Evolutionary conservation across 2,888 invertebrate species (phyloP).

Genomic region (Phortica okadai): DNA sequence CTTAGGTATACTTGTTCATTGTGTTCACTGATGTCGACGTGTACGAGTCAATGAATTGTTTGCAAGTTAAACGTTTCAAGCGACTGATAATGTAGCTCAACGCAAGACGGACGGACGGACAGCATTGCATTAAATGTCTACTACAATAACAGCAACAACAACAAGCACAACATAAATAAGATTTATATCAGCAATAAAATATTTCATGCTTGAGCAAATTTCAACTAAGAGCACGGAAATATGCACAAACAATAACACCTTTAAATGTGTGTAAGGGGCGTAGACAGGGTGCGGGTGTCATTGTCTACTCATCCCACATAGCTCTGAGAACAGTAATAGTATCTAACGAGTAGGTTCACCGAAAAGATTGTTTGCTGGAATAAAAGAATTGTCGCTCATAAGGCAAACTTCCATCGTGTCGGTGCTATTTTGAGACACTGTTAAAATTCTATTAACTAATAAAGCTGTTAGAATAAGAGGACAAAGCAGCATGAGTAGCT

Average conservation of each 20-base stretch:
- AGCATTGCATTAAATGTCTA: not conserved
- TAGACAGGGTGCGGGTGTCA: not conserved
- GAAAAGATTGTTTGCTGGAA: too few species aligned
- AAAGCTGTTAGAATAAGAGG: too few species aligned
- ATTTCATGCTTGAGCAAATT: constrained; percentile 59
- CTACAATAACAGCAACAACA: constrained; percentile 3
- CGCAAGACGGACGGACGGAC: not conserved
- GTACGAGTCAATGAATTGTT: not conserved
- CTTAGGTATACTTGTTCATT: constrained; percentile 17
- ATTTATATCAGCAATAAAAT: constrained; percentile 68
- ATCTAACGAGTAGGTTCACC: too few species aligned
- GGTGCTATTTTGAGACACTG: too few species aligned
- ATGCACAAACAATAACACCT: constrained; percentile 26
- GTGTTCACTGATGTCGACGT: constrained; percentile 5
- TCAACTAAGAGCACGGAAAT: constrained; percentile 49
- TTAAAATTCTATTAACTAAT: too few species aligned
- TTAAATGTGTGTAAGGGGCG: not conserved
- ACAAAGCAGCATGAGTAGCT: too few species aligned
- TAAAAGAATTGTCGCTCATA: too few species aligned
- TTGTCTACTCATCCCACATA: too few species aligned
- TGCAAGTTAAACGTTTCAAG: constrained; percentile 15
- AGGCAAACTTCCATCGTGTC: too few species aligned
- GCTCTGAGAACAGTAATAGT: too few species aligned
- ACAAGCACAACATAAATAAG: constrained; percentile 57
- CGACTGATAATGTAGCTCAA: not conserved